These are phyloP conservation scores for Hippocampus zosterae DNA, from an alignment of 2,113 vertebrate genomes.

Conservation along the genomic window DNA sequence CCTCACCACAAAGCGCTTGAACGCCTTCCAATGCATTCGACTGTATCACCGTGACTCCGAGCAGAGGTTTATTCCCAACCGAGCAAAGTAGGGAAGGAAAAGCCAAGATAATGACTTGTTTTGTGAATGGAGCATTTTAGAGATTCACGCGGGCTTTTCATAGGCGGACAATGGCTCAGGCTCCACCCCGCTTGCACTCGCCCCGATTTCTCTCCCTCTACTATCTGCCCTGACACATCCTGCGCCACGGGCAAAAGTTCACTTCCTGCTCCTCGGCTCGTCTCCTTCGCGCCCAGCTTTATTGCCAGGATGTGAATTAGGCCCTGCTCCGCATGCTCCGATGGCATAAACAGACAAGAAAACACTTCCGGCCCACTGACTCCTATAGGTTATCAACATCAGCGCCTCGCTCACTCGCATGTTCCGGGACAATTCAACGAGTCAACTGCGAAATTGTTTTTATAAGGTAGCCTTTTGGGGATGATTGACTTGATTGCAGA, in stretches of 20 bases:
- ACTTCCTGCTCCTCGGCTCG: constrained; percentile 65
- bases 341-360: constrained; percentile 50
- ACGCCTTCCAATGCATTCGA: constrained; percentile 29
- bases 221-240: constrained; percentile 69
- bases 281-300: constrained; percentile 56
- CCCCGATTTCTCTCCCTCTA: constrained; percentile 51
- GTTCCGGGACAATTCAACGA: neutral
- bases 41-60: constrained; percentile 35
- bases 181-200: constrained; percentile 57
- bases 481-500: too few species aligned
- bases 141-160: constrained; percentile 59
- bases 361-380: constrained; percentile 30
- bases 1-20: constrained; percentile 34
- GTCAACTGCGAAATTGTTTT: too few species aligned
- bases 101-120: constrained; percentile 60
- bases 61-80: constrained; percentile 48
- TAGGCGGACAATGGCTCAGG: constrained; percentile 61
- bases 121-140: constrained; percentile 68
- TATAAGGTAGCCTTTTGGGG: too few species aligned
- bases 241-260: constrained; percentile 64
- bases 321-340: constrained; percentile 26
- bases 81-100: constrained; percentile 58
- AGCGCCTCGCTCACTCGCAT: neutral
- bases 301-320: constrained; percentile 67
- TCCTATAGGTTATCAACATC: constrained; percentile 12